Evolutionary conservation across 2,888 invertebrate genomes (phyloP), one percentile per base, ranked within the genome.

Genomic region (Bellardia pandia): DNA sequence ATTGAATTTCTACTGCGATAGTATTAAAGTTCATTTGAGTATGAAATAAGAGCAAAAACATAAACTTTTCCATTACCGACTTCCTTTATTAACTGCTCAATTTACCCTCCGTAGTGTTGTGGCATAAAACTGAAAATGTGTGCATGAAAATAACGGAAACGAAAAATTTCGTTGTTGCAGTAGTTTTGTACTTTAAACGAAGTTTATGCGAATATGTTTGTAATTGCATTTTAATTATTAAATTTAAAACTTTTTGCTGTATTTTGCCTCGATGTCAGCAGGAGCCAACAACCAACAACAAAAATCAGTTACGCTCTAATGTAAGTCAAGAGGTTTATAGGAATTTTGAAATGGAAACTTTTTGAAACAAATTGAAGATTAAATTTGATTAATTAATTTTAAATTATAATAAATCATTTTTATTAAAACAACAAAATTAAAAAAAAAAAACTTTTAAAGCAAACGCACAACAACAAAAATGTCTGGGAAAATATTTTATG

Each of bases 211-310:
- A 62, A 80, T 74, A 74, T 84, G 16, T 78, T 81, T 84, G 72
- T 86, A 84, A 84, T 84, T 84, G 62, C 74, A 87, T 78, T 85
- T 85, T 84, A 85, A 84, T 81, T 81, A 85, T 85, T 85, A 81
- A 81, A 74, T 80, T 80, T 69, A 77, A 77, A 80, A 71, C 42
- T 64, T 77, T 66, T 83, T 71, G 56, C n/a, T 33, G 40, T 76
- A 14, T 33, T 40, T 42, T 53, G 16, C 42, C 58, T 58, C 48
- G 48, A 58, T 75, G 51, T 66, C 81, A 66, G 30, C 30, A 23
- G 23, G 23, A 23, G 23, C 23, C 23, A 48, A 40, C 16, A 42
- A 58, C n/a, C 30, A 58, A 58, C 58, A 58, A 56, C 13, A 62
- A 45, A 45, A 45, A 45, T 58, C 58, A 13, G 13, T 11, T 33